Evolutionary conservation across 2,888 invertebrate genomes (phyloP).

Genomic region (Dugesia japonica): DNA sequence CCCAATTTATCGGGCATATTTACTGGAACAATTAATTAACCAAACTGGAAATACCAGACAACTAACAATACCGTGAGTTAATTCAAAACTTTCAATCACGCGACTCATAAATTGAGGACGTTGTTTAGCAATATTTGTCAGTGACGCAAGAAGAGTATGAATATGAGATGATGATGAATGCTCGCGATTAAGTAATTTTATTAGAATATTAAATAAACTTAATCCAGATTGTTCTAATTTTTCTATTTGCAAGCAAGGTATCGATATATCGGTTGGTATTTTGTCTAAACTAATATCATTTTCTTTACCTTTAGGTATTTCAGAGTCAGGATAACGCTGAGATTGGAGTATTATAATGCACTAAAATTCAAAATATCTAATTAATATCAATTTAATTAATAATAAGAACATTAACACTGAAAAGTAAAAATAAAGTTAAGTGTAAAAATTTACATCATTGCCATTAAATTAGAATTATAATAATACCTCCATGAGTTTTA

Average conservation of each 20-base stretch:
- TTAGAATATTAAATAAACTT: slow-evolving; percentile 63
- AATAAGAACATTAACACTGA: too few species aligned
- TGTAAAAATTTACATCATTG: too few species aligned
- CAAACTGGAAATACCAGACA: background rate
- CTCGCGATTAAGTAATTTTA: slow-evolving; percentile 80
- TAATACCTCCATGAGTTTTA: slow-evolving; percentile 29
- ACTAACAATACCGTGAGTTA: slow-evolving; percentile 51
- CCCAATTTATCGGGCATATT: slow-evolving; percentile 57
- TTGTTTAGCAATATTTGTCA: slow-evolving; percentile 72
- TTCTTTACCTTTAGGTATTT: slow-evolving; percentile 40
- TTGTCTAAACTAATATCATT: slow-evolving; percentile 66
- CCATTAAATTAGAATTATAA: too few species aligned
- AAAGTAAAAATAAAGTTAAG: too few species aligned
- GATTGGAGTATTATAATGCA: slow-evolving; percentile 28
- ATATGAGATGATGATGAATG: slow-evolving; percentile 85
- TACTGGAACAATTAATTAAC: slow-evolving; percentile 39
- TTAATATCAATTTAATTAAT: too few species aligned
- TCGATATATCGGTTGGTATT: slow-evolving; percentile 57
- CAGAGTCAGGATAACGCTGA: slow-evolving; percentile 40
- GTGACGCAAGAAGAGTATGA: slow-evolving; percentile 80
- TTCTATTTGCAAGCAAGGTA: slow-evolving; percentile 58
- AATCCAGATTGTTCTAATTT: slow-evolving; percentile 77
- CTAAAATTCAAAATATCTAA: too few species aligned
- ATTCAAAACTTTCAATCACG: slow-evolving; percentile 60
- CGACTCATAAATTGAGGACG: slow-evolving; percentile 70